Percentiles rank a stretch among this genome's conserved stretches.
Conservation (phyloP, 53 echinoderm and acorn worm genomes). For the Apostichopus leukothele region DNA sequence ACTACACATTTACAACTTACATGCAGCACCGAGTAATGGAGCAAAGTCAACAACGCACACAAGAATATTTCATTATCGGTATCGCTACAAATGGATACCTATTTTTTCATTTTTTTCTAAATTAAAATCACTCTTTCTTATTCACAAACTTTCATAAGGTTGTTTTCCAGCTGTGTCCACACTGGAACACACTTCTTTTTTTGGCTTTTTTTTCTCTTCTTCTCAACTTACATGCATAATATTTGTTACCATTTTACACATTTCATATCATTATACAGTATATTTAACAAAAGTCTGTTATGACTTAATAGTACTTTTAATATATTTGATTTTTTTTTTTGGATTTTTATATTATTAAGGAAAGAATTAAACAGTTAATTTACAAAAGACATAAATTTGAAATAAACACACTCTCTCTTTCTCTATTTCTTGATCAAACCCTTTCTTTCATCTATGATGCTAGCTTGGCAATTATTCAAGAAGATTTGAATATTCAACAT, state of each 20-base stretch:
- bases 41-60: not conserved
- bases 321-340: not conserved
- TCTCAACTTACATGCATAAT: conserved; percentile 3
- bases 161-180: not conserved
- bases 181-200: not conserved
- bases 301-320: conserved; percentile 11
- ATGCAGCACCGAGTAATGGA: not conserved
- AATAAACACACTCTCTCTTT: not conserved
- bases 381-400: conserved; percentile 10
- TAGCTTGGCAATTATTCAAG: too few species aligned
- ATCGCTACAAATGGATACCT: not conserved
- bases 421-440: not conserved
- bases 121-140: not conserved
- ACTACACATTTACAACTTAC: not conserved
- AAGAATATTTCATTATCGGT: too few species aligned
- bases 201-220: not conserved
- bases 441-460: too few species aligned
- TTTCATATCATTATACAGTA: conserved; percentile 7
- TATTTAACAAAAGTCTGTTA: conserved; percentile 7
- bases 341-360: not conserved
- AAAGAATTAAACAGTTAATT: not conserved
- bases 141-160: not conserved
- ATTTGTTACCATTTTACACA: conserved; percentile 14
- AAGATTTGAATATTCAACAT: too few species aligned
- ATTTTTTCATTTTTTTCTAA: not conserved